Conservation (phyloP, 2,797 vertebrate genomes). For the Platyrinchus mystaceus region DNA sequence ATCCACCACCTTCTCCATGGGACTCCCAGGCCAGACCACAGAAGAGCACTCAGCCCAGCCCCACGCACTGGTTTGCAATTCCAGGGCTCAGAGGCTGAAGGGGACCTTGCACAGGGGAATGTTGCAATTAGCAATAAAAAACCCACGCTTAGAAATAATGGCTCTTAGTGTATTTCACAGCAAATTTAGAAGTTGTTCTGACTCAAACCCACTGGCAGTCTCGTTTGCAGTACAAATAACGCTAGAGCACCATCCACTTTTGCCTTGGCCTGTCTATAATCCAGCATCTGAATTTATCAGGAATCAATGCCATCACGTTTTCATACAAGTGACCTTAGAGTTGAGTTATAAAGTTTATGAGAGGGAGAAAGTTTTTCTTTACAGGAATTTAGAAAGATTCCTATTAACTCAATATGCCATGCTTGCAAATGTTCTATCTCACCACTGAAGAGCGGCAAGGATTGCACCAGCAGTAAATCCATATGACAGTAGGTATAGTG, state of each 20-base stretch:
- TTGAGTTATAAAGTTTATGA: background rate
- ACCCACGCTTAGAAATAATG: background rate
- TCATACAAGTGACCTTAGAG: background rate
- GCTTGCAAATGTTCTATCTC: background rate
- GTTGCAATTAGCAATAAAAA: background rate
- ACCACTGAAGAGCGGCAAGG: background rate
- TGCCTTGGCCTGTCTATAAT: background rate
- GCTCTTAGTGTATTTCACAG: background rate
- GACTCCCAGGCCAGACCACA: background rate
- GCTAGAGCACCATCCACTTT: background rate
- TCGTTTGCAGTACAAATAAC: background rate
- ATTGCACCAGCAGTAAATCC: background rate
- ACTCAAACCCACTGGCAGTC: background rate
- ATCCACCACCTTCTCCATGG: background rate
- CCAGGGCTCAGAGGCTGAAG: background rate
- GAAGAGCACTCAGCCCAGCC: background rate
- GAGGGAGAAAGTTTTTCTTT: background rate
- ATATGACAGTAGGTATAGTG: background rate
- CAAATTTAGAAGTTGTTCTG: background rate
- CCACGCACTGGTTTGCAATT: background rate
- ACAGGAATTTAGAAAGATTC: background rate
- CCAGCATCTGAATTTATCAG: background rate
- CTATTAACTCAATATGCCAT: background rate
- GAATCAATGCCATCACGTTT: background rate
- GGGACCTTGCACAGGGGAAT: background rate